Evolutionary conservation across 1,140 invertebrate genomes (phyloP).

Genomic region (Muscidifurax raptorellus): DNA sequence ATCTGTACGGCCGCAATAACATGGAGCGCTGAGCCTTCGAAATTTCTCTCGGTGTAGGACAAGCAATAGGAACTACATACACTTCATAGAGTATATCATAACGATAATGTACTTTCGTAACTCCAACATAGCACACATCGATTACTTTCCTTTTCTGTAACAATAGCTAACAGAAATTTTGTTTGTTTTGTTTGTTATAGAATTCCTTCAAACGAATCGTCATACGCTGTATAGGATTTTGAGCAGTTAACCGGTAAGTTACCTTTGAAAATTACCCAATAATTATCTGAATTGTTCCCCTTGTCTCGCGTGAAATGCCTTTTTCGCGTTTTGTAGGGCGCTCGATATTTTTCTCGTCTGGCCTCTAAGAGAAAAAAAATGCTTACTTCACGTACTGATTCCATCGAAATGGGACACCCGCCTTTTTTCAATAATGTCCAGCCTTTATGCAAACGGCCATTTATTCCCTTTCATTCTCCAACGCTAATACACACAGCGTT

Average conservation of each 20-base stretch:
- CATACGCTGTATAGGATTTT: background rate
- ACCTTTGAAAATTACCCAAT: constrained; percentile 29
- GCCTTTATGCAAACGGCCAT: background rate
- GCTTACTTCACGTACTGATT: constrained; percentile 15
- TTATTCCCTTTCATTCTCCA: background rate
- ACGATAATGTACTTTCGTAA: background rate
- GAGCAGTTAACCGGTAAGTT: constrained; percentile 30
- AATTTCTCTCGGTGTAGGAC: too few relatives aligned
- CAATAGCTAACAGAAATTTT: background rate
- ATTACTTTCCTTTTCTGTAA: background rate
- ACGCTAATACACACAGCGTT: too few relatives aligned
- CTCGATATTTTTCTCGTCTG: constrained; percentile 30
- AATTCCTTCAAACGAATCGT: background rate
- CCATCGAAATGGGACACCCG: constrained; percentile 12
- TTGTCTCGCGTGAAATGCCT: constrained; percentile 11
- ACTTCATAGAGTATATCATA: too few relatives aligned
- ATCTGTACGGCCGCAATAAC: too few relatives aligned
- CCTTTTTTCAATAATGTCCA: background rate
- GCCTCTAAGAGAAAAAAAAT: background rate
- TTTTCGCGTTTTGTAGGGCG: constrained; percentile 18
- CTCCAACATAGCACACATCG: background rate
- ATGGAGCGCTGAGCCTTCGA: too few relatives aligned
- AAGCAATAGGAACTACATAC: background rate
- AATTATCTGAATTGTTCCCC: constrained; percentile 14
- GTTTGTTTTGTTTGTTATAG: constrained; percentile 37